Conservation (phyloP, 2,888 invertebrate species). For the Oegoconia quadripuncta region DNA sequence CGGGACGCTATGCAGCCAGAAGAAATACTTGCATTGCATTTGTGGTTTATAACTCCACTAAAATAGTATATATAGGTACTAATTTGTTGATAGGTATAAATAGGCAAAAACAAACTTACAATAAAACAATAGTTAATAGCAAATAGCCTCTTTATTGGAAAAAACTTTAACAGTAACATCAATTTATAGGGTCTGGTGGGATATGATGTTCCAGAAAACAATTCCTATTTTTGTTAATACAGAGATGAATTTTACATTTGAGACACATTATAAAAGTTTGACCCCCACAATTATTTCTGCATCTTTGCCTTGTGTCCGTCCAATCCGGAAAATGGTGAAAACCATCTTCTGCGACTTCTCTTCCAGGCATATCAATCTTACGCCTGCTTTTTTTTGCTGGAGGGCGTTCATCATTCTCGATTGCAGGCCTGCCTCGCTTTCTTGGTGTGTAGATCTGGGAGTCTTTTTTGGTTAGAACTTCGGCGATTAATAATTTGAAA, state of each 20-base stretch:
- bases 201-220: no score
- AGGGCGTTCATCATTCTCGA: not conserved
- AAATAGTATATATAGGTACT: no score
- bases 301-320: not conserved
- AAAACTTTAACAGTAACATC: no score
- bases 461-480: constrained; percentile 15
- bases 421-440: constrained; percentile 19
- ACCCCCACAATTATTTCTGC: not conserved
- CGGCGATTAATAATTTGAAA: constrained; percentile 15
- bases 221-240: constrained; percentile 2
- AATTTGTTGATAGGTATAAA: no score
- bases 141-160: no score
- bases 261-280: not conserved
- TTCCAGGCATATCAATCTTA: constrained; percentile 18
- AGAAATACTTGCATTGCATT: no score
- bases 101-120: no score
- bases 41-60: no score
- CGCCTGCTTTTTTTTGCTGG: constrained; percentile 8
- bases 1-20: no score
- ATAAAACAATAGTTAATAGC: no score
- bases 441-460: constrained; percentile 17
- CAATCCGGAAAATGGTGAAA: constrained; percentile 17
- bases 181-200: no score
- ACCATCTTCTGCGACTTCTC: constrained; percentile 20
- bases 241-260: constrained; percentile 1